Percentiles rank a stretch among this genome's conserved stretches.
phyloP scores from a whole-genome alignment of 2,888 invertebrate species.

The Microplitis deprimator region DNA sequence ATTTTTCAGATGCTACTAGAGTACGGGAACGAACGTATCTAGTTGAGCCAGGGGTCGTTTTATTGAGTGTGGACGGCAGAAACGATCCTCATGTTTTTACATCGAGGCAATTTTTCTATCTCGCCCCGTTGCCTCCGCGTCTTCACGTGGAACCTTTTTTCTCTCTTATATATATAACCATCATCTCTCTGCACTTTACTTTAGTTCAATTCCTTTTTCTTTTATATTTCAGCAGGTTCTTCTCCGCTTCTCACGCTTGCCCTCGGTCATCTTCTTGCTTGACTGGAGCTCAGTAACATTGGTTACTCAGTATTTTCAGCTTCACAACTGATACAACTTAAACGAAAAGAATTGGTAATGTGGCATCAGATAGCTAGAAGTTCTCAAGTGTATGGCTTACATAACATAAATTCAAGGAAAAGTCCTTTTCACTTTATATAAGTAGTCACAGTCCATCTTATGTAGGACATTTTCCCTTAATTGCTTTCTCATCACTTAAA shows the following conservation, averaged over 20 bases:
- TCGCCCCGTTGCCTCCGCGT: slow-evolving; percentile 66
- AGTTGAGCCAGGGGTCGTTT: slow-evolving; percentile 58
- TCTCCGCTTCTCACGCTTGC: slow-evolving; percentile 36
- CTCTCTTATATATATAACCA: not conserved
- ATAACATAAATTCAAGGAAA: not conserved
- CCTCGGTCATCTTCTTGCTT: slow-evolving; percentile 49
- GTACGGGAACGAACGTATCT: slow-evolving; percentile 26
- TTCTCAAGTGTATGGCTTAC: not conserved
- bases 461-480: slow-evolving; percentile 8
- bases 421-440: not conserved
- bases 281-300: slow-evolving; percentile 40
- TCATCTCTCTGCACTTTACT: not conserved
- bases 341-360: slow-evolving; percentile 1
- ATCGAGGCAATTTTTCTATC: slow-evolving; percentile 71
- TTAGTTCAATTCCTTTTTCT: slow-evolving; percentile 22
- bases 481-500: not conserved
- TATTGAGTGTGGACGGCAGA: slow-evolving; percentile 67
- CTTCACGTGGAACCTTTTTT: slow-evolving; percentile 33
- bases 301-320: slow-evolving; percentile 12
- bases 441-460: slow-evolving; percentile 10
- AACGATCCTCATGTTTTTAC: slow-evolving; percentile 71
- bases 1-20: slow-evolving; percentile 38
- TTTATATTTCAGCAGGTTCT: slow-evolving; percentile 32
- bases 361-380: not conserved
- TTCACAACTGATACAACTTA: not conserved